phyloP scores from a whole-genome alignment of 2,797 vertebrate genomes.

The Sebastes goodei region DNA sequence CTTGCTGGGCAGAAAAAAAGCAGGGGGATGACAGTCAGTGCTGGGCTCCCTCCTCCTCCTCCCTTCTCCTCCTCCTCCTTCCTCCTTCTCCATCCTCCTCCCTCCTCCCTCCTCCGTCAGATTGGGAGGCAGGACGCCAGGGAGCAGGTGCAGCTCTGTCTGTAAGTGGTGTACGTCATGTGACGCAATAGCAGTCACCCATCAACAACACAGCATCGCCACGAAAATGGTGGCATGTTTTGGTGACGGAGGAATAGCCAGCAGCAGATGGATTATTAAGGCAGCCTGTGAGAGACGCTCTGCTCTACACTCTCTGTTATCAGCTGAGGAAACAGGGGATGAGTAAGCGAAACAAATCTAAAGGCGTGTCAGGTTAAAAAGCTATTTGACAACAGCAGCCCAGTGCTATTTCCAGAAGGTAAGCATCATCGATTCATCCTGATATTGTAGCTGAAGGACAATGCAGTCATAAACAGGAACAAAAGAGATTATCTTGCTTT shows the following conservation, averaged over 20 bases:
- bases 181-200: constrained; percentile 69
- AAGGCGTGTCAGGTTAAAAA: constrained; percentile 38
- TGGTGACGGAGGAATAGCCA: constrained; percentile 34
- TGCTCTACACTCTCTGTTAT: constrained; percentile 2
- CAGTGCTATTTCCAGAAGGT: constrained; percentile 70
- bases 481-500: constrained; percentile 39
- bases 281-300: constrained; percentile 45
- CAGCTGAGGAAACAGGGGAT: constrained; percentile 36
- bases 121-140: constrained; percentile 42
- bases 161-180: constrained; percentile 74
- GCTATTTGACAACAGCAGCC: constrained; percentile 53
- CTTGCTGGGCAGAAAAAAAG: constrained; percentile 9
- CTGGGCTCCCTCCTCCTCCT: constrained; percentile 2
- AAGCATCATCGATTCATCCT: constrained; percentile 58
- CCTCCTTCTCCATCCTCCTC: neutral
- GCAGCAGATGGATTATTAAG: constrained; percentile 48
- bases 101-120: constrained; percentile 27
- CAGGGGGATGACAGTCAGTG: constrained; percentile 7
- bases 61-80: neutral
- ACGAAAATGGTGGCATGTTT: constrained; percentile 80
- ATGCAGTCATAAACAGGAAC: neutral
- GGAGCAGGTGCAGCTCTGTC: constrained; percentile 80
- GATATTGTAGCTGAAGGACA: constrained; percentile 33
- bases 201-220: constrained; percentile 84
- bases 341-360: constrained; percentile 27